phyloP scores from a whole-genome alignment of 2,113 vertebrate genomes.

The Rhinopomastus cyanomelas region DNA sequence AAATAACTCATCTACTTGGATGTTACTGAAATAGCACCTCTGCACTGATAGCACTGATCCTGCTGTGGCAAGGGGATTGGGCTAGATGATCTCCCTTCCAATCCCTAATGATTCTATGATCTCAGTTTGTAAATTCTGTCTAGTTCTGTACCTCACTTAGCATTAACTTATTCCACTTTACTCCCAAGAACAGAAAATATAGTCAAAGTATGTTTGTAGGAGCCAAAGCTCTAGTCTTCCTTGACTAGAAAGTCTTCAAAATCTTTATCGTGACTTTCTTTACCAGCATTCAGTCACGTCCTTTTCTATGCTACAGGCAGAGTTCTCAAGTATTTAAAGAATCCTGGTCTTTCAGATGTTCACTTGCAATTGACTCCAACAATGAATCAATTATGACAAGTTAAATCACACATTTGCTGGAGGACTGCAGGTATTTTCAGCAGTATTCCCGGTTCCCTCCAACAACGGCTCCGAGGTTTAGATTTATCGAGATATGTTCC shows the following conservation, averaged over 20 bases:
- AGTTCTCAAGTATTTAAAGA: conserved; percentile 5
- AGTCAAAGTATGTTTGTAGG: neutral
- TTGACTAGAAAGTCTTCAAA: too few species aligned
- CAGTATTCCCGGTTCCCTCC: conserved; percentile 5
- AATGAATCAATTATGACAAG: conserved; percentile 41
- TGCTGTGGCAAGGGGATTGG: too few species aligned
- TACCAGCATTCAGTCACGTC: neutral
- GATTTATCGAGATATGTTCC: conserved; percentile 67
- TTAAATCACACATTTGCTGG: conserved; percentile 24
- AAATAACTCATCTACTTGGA: neutral
- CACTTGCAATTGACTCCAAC: conserved; percentile 15
- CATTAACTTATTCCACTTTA: neutral
- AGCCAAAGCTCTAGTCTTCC: neutral
- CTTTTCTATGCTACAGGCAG: neutral
- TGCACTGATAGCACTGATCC: too few species aligned
- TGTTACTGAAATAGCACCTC: neutral
- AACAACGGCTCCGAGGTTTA: conserved; percentile 53
- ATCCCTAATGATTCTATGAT: too few species aligned
- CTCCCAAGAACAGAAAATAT: neutral
- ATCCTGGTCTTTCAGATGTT: neutral
- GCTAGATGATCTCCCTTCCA: too few species aligned
- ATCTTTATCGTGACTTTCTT: neutral
- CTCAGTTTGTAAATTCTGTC: neutral
- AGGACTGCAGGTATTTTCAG: conserved; percentile 32
- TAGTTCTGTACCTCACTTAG: neutral